Evolutionary conservation across 2,113 vertebrate genomes (phyloP), one percentile per base, ranked within the genome.

Genomic region (Amphilophus citrinellus): DNA sequence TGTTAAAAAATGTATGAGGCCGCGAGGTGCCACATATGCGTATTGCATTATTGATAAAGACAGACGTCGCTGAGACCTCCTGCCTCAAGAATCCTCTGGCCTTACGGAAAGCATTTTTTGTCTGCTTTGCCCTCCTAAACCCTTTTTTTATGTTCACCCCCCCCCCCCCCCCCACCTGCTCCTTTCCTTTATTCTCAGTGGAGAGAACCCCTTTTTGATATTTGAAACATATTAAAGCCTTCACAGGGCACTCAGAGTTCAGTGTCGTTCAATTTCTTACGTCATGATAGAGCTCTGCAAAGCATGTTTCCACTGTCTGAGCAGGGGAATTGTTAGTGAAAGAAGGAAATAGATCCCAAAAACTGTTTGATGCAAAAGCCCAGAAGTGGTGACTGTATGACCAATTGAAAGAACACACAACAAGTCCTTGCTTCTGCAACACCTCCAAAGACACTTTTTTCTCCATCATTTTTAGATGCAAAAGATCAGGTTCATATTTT

Each of bases 1-100:
- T 80, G 80, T 87, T 95, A 91, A 94, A 95, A 95, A 90, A 95
- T 95, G 92, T 79, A 96, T 94, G 87, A 90, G 88, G 89, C 84
- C 87, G 60, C 79, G 60, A 85, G 87, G 89, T 84, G 84, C 87
- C 90, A 87, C 80, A 24, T 79, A 87, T 91, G 93, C 93, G 85
- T 65, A 59, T 80, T 92, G 94, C 90, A 95, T 95, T 91, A 94
- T 93, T 91, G 90, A 95, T 94, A 87, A 87, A 85, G 87, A 82
- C 87, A 87, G 86, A 56, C 73, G 57, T 76, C 6, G 53, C 77
- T 57, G 68, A 87, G 80, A 79, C 92, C 91, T 20, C 61, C 35
- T 63, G 79, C 30, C 79, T 65, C 81, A 42, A 57, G 83, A 77
- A 80, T 50, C 42, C 68, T 77, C 44, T 80, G 79, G 82, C 77